Conservation (phyloP, 2,888 invertebrate genomes). For the Pterobdella sp. region DNA sequence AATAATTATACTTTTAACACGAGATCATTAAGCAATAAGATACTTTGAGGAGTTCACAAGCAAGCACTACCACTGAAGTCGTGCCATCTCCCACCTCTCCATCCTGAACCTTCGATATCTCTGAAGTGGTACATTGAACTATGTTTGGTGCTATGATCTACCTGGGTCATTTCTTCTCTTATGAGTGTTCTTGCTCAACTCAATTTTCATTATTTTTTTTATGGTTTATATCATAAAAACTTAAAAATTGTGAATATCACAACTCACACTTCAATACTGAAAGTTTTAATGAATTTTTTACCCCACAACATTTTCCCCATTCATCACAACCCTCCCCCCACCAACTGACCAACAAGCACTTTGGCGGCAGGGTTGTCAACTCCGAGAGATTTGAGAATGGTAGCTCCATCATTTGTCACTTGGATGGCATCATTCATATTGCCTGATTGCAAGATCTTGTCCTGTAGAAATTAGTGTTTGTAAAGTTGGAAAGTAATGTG, state of each 20-base stretch:
- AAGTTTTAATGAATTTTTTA: neutral
- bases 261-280: neutral
- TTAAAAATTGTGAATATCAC: neutral
- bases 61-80: conserved; percentile 94
- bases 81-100: conserved; percentile 99
- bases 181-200: too few species aligned
- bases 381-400: conserved; percentile 87
- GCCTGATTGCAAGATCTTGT: conserved; percentile 55
- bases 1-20: too few species aligned
- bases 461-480: conserved; percentile 44
- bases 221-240: neutral
- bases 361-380: conserved; percentile 99
- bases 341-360: conserved; percentile 71
- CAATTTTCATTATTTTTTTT: too few species aligned
- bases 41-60: conserved; percentile 76
- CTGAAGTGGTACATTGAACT: conserved; percentile 49
- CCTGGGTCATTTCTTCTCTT: neutral
- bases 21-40: too few species aligned
- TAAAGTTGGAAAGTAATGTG: neutral
- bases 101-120: conserved; percentile 96
- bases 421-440: conserved; percentile 60
- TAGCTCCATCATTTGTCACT: conserved; percentile 98
- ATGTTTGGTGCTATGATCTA: neutral
- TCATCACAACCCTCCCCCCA: too few species aligned
- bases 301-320: too few species aligned